Percentiles rank a stretch among this genome's conserved stretches.
phyloP scores from a whole-genome alignment of 2,113 vertebrate species.

The Pagrus major region DNA sequence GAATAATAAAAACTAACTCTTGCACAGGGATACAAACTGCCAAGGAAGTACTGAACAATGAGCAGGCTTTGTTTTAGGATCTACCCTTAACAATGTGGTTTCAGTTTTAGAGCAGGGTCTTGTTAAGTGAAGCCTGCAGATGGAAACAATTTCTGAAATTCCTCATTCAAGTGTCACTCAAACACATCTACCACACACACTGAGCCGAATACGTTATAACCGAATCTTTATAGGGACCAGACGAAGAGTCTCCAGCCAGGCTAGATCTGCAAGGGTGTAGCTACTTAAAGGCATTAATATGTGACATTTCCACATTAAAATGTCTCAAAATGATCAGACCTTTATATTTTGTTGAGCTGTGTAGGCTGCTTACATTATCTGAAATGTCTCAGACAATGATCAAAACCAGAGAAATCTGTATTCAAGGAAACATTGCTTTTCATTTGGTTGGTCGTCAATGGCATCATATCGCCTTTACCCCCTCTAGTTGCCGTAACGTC shows the following conservation, averaged over 20 bases:
- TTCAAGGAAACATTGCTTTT: too few species aligned
- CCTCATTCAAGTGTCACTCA: background rate
- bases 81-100: background rate
- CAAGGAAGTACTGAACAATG: background rate
- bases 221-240: background rate
- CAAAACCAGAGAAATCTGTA: too few species aligned
- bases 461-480: too few species aligned
- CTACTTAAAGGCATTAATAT: too few species aligned
- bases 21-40: background rate
- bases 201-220: background rate
- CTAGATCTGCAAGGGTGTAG: background rate
- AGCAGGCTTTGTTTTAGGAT: constrained; percentile 2
- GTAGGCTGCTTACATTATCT: too few species aligned
- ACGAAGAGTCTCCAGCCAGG: background rate
- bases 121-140: background rate
- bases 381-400: too few species aligned
- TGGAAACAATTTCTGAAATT: background rate
- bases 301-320: too few species aligned
- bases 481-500: too few species aligned
- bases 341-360: too few species aligned
- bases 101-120: constrained; percentile 6
- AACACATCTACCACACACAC: constrained; percentile 3
- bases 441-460: too few species aligned
- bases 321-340: too few species aligned
- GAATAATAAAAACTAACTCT: constrained; percentile 24